Base-by-base conservation (phyloP, 2,888 invertebrate species). In the Synergus laeviventris region DNA sequence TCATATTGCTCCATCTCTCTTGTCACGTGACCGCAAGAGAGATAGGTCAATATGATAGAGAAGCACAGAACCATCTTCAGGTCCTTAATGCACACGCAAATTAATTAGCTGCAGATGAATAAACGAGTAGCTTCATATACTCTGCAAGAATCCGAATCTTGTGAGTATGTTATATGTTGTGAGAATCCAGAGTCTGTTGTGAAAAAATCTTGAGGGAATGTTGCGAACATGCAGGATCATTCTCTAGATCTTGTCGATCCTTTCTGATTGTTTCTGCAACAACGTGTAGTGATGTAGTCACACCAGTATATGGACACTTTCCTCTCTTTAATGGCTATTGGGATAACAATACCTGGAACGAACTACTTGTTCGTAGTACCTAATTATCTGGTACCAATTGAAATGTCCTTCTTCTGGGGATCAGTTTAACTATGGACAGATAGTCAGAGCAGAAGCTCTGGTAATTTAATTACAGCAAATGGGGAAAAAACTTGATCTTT, bases 41-140 rank as follows among this genome's bases (percentile, higher is more conserved):
- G n/a, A n/a, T n/a, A n/a, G n/a, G n/a, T n/a, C n/a, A n/a, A n/a
- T n/a, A n/a, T n/a, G n/a, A n/a, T n/a, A n/a, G n/a, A n/a, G n/a
- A n/a, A n/a, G n/a, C n/a, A n/a, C n/a, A n/a, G n/a, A n/a, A n/a
- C n/a, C n/a, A n/a, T n/a, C n/a, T n/a, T n/a, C n/a, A n/a, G n/a
- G n/a, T n/a, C n/a, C n/a, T n/a, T n/a, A 88, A 89, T 87, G 84
- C 83, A 86, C 84, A 84, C 39, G 21, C 64, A 39, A 42, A 86
- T 88, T 87, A 88, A 89, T 89, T 88, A 77, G 62, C 59, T 56
- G 18, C 21, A 21, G 56, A 56, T 21, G 12, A 12, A 21, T 56
- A 56, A 21, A 21, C 21, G 56, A 56, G 56, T 24, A 49, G 70
- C 66, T 59, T 49, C 31, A 31, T 31, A 74, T 21, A 12, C 21